A percentile compares a stretch with the other conserved stretches of the same genome.
Evolutionary conservation across 2,888 invertebrate genomes (phyloP).

Genomic region (Coremacera marginata): DNA sequence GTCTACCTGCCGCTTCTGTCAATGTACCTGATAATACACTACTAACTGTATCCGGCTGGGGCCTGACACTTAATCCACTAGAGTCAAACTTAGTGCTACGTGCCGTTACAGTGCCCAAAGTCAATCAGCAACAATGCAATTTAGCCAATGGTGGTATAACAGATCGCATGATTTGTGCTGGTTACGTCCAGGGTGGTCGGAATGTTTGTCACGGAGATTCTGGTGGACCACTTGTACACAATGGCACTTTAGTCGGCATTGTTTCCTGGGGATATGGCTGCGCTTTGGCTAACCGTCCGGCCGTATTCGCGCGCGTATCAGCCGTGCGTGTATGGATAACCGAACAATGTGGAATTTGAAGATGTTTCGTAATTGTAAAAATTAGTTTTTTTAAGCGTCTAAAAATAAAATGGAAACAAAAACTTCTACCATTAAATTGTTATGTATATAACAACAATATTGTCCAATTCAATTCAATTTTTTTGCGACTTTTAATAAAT

Average conservation of each 20-base stretch:
- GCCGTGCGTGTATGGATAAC: constrained; percentile 59
- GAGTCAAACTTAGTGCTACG: constrained; percentile 53
- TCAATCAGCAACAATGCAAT: constrained; percentile 55
- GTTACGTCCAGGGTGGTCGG: constrained; percentile 58
- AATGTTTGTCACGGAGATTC: constrained; percentile 66
- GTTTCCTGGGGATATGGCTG: constrained; percentile 67
- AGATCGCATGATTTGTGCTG: constrained; percentile 64
- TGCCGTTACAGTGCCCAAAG: constrained; percentile 58
- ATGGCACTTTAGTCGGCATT: constrained; percentile 57
- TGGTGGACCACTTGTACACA: constrained; percentile 60
- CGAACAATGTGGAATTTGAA: constrained; percentile 26
- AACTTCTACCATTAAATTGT: no score
- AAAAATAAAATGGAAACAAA: background rate
- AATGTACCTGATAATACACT: constrained; percentile 56
- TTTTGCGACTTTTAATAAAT: no score
- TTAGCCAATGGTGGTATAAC: constrained; percentile 58
- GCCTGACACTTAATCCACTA: constrained; percentile 55
- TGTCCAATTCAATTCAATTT: no score
- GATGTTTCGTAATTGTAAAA: background rate
- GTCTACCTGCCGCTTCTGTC: constrained; percentile 54
- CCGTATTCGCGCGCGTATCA: constrained; percentile 60
- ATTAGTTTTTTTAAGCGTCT: background rate
- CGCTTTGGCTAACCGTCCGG: constrained; percentile 59
- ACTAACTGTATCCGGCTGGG: constrained; percentile 64
- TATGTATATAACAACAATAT: no score